phyloP scores from a whole-genome alignment of 2,888 invertebrate species.

The Apoda limacodes region DNA sequence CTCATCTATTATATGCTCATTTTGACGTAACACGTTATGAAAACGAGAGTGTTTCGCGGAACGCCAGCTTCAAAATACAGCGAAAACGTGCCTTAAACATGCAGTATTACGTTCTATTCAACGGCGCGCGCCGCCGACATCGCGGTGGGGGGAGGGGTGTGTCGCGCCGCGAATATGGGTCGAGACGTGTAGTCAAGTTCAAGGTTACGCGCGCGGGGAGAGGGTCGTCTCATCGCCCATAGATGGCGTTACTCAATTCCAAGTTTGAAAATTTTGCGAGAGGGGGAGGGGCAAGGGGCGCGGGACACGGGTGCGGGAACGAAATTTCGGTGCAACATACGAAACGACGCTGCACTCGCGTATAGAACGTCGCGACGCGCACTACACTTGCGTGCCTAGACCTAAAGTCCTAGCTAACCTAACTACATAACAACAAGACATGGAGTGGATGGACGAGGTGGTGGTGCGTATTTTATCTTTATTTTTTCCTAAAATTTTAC shows the following conservation, averaged over 20 bases:
- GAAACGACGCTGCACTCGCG: slow-evolving; percentile 63
- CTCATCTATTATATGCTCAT: too few relatives aligned
- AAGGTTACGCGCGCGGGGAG: slow-evolving; percentile 51
- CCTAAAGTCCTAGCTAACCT: slow-evolving; percentile 44
- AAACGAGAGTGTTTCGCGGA: too few relatives aligned
- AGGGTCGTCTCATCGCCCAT: slow-evolving; percentile 44
- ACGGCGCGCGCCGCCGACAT: slow-evolving; percentile 46
- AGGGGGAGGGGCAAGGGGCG: slow-evolving; percentile 41
- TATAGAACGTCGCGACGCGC: slow-evolving; percentile 64
- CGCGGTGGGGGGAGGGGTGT: slow-evolving; percentile 34
- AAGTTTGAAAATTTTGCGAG: slow-evolving; percentile 57
- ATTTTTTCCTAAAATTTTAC: slow-evolving; percentile 2
- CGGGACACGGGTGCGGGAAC: slow-evolving; percentile 53
- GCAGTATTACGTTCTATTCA: too few relatives aligned
- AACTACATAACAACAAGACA: slow-evolving; percentile 42
- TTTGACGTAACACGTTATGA: too few relatives aligned
- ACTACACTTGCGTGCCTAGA: slow-evolving; percentile 50
- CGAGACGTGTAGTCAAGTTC: slow-evolving; percentile 63
- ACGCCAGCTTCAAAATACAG: too few relatives aligned
- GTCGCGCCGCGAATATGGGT: slow-evolving; percentile 51
- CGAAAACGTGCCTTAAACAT: too few relatives aligned
- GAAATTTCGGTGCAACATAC: slow-evolving; percentile 66
- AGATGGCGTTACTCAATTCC: slow-evolving; percentile 62
- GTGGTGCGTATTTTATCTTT: slow-evolving; percentile 41
- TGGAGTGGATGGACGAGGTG: slow-evolving; percentile 68